Evolutionary conservation across 2,888 invertebrate genomes (phyloP).

Genomic region (Schizotus pectinicornis): DNA sequence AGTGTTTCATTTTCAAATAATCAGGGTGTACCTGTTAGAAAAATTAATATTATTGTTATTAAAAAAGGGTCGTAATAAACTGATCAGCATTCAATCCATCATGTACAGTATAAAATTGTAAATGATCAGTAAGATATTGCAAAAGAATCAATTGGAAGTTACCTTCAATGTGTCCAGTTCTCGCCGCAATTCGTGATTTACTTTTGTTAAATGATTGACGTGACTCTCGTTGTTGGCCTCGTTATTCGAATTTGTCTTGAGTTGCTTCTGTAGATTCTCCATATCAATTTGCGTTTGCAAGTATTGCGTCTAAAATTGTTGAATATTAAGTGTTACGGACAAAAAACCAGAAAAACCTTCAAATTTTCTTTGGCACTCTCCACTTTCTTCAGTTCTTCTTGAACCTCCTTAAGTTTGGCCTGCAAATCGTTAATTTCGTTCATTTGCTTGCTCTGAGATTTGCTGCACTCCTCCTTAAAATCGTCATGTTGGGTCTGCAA

Average conservation of each 20-base stretch:
- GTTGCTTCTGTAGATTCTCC: conserved; percentile 48
- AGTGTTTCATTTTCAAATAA: too few species aligned
- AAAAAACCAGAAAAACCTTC: conserved; percentile 51
- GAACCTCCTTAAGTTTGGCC: conserved; percentile 58
- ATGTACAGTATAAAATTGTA: too few species aligned
- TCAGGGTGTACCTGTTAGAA: too few species aligned
- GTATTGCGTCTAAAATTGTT: conserved; percentile 50
- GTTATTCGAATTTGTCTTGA: conserved; percentile 44
- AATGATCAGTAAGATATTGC: too few species aligned
- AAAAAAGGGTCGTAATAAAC: too few species aligned
- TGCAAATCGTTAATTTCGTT: conserved; percentile 60
- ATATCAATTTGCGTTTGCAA: conserved; percentile 51
- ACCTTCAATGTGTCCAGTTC: conserved; percentile 48
- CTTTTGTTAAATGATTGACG: conserved; percentile 46
- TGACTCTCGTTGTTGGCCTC: conserved; percentile 46
- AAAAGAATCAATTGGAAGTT: conserved; percentile 14
- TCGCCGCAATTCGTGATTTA: conserved; percentile 47
- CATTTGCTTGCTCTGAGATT: conserved; percentile 58
- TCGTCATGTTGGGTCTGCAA: conserved; percentile 62
- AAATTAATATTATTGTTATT: too few species aligned
- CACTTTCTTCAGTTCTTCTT: conserved; percentile 60
- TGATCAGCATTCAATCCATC: too few species aligned
- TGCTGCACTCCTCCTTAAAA: conserved; percentile 60
- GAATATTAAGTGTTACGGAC: conserved; percentile 4
- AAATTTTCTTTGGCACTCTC: conserved; percentile 52